A percentile compares a stretch with the other conserved stretches of the same genome.
Conservation (phyloP, 2,888 invertebrate species). For the Scaptomyza cyrtandrae region DNA sequence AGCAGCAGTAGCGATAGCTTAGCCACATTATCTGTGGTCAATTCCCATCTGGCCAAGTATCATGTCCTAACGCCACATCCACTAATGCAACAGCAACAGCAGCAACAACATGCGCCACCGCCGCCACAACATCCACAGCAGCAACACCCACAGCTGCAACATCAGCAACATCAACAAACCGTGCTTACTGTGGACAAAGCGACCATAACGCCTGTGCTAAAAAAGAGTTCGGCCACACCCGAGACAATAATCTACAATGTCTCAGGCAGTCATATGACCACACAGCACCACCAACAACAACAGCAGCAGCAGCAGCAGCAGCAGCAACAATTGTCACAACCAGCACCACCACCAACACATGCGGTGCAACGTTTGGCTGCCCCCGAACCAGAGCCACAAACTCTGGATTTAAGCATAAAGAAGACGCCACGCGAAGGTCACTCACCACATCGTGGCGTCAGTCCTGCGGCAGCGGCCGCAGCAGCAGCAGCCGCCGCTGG, state of each 20-base stretch:
- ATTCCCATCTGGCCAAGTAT: conserved; percentile 82
- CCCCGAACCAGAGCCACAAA: conserved; percentile 87
- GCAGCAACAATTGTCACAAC: conserved; percentile 27
- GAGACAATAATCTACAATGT: conserved; percentile 82
- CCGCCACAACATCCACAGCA: conserved; percentile 30
- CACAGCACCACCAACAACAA: conserved; percentile 40
- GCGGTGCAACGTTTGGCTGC: conserved; percentile 83
- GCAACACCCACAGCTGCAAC: conserved; percentile 13
- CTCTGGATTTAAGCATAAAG: conserved; percentile 91
- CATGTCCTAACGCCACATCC: conserved; percentile 64
- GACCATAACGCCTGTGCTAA: conserved; percentile 87
- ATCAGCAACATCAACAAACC: conserved; percentile 8
- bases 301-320: conserved; percentile 37
- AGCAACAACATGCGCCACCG: conserved; percentile 58
- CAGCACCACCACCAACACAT: conserved; percentile 41
- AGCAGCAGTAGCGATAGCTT: conserved; percentile 84
- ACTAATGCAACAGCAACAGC: conserved; percentile 74
- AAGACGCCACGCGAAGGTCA: conserved; percentile 86
- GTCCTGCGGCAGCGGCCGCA: conserved; percentile 39
- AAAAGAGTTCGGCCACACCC: conserved; percentile 59
- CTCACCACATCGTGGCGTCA: conserved; percentile 76
- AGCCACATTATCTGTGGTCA: conserved; percentile 90
- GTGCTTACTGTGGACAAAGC: conserved; percentile 85
- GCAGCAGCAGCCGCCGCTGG: conserved; percentile 31
- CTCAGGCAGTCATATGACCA: conserved; percentile 52